Evolutionary conservation across 1,140 invertebrate genomes (phyloP), one percentile per base, ranked within the genome.

Genomic region (Sminthurides bifidus): DNA sequence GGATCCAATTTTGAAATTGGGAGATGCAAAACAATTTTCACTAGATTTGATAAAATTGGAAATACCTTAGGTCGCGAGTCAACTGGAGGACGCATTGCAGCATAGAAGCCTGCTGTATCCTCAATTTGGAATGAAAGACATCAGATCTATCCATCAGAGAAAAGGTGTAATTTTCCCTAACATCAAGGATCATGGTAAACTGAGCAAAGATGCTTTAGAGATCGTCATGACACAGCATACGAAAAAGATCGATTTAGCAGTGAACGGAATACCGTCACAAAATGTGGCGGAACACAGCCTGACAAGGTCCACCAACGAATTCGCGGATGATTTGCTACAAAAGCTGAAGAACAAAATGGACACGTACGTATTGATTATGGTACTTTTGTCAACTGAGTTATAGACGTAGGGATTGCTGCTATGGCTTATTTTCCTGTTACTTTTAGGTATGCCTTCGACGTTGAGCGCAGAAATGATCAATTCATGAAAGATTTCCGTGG

Each of bases 121-220:
- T 10, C 61, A 64, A 35, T 61, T 64, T 37, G 61, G 61, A 44
- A 59, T 63, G 54, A 51, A 49, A 33, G 62, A 66, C 27, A 43
- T 54, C 27, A 21, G 57, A 23, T 59, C 64, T 0, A 37, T 66
- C 1, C 61, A 66, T 38, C 61, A 64, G 30, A 27, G 64, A 15
- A 66, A 66, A 43, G 64, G 64, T 10, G 61, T 66, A 12, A 66
- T 66, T 21, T 66, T 64, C 41, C 64, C 64, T 15, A 66, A 66
- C 53, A 38, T 64, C 1, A 66, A 66, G 41, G 64, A 66, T 45
- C 61, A 66, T 56, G 64, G 64, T 15, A 66, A 62, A 33, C 31
- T 66, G 38, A 56, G 61, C 3, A 66, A 66, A 51, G 64, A 66
- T 56, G 64, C 64, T 6, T 37, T 66, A 26, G 61, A 66, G 58